Evolutionary conservation across 1,140 invertebrate genomes (phyloP), one percentile per base, ranked within the genome.

Genomic region (Drosophila nikananu): DNA sequence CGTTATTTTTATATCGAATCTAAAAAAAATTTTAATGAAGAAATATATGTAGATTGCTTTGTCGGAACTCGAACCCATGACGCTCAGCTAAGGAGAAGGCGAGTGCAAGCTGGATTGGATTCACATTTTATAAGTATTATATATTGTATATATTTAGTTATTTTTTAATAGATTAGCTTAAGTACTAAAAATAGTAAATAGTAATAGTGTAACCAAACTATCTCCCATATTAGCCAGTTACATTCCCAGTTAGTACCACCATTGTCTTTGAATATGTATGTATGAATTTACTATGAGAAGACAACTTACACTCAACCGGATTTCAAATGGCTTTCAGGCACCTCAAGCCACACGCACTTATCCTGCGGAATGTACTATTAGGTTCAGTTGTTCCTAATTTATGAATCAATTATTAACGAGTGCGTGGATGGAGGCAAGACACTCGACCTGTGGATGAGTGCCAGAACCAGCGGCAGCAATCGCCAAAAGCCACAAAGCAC

Each of bases 341-440:
- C n/a, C 52, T 58, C 41, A 44, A 10, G 19, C 51, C 61, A 30
- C 32, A 41, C 9, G 1, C 23, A 15, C 49, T 17, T 17, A 21
- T 23, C 13, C 30, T 23, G 3, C 8, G 23, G n/a, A 21, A 19
- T 37, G 27, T 21, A 17, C 27, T 30, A 67, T 67, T 23, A 46
- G 17, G 51, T 48, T 71, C 67, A 48, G 67, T 23, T 59, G 52
- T 73, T 73, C 51, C 25, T 73, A 73, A 73, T 73, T 60, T 59
- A 60, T 72, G 72, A 73, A 73, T 73, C 66, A 73, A 72, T 73
- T 73, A 72, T 73, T 73, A 59, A 72, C 12, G 25, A 49, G 12
- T n/a, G 42, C 64, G n/a, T 19, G n/a, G n/a, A 4, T n/a, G 25
- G 23, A 60, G 62, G 54, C 37, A 44, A 46, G 13, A 13, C 42